Base-by-base conservation (phyloP, 2,113 vertebrate species). In the Canis aureus region DNA sequence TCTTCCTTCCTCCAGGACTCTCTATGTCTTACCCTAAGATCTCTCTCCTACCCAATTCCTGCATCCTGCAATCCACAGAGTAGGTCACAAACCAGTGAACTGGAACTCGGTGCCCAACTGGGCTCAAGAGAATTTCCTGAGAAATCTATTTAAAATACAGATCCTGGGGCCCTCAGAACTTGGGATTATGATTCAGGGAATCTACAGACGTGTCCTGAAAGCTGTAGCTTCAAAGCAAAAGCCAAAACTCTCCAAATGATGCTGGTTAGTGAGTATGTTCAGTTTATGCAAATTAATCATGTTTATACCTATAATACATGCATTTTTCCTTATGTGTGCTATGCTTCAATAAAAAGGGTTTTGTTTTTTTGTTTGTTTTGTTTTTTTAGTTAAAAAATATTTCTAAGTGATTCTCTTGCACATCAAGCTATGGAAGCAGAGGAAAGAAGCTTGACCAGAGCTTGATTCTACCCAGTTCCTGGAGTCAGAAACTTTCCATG, bases 121-220 rank as follows among this genome's bases (percentile, higher is more conserved):
- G 32, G 23, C 71, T 9, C 29, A 32, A 85, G 97, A 76, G 22
- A 49, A 60, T 59, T 10, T 38, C 51, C 11, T 25, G 3, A 76
- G n/a, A 27, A 91, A 86, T 49, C 80, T 49, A 85, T 51, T 87
- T 90, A 89, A 94, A 97, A 66, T 66, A 74, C 11, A 86, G 35
- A 73, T 69, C 93, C 16, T 60, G 25, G 29, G 3, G 16, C 27
- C 27, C 43, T 91, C 13, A 91, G 35, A 66, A 25, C 35, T 78
- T 94, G 60, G 95, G 27, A n/a, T 94, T 59, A 35, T 74, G 22
- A 82, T 73, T 94, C 51, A 69, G 22, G 20, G 23, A 20, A 11
- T 88, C 76, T 93, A 20, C 43, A 71, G 66, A 82, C 51, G 15
- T 0, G 0, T 71, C 69, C 76, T 51, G n/a, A 95, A 93, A 92